phyloP scores from a whole-genome alignment of 1,140 invertebrate species.

The Plectrocnemia conspersa region DNA sequence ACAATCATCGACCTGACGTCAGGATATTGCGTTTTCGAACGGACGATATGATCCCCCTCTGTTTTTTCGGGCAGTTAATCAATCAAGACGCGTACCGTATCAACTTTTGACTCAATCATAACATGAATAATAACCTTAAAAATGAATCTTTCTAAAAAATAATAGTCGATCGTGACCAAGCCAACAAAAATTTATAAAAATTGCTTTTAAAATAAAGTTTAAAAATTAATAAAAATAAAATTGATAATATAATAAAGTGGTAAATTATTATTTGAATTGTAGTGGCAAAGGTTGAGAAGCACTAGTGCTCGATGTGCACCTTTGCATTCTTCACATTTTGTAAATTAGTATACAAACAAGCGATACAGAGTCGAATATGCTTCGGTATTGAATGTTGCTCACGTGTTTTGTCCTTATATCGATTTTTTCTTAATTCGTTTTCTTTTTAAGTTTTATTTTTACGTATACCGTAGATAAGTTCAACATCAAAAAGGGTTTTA shows the following conservation, averaged over 20 bases:
- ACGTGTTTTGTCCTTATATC: not conserved
- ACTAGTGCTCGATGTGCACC: constrained; percentile 4
- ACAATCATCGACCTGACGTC: constrained; percentile 7
- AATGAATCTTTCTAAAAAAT: not conserved
- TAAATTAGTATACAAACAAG: constrained; percentile 32
- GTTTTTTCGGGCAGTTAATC: no score
- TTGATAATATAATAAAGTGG: no score
- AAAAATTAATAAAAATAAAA: no score
- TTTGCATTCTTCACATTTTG: constrained; percentile 33
- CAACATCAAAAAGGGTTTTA: constrained; percentile 27
- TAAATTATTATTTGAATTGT: not conserved
- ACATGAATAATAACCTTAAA: no score
- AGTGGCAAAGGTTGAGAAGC: constrained; percentile 7
- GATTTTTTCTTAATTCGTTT: constrained; percentile 15
- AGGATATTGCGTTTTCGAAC: no score
- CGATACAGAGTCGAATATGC: constrained; percentile 11
- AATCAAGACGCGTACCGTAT: constrained; percentile 2
- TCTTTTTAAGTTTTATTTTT: constrained; percentile 24
- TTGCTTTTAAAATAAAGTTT: no score
- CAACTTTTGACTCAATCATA: constrained; percentile 7
- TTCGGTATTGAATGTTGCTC: constrained; percentile 3
- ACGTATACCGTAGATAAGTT: no score
- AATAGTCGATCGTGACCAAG: no score
- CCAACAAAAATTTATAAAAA: no score
- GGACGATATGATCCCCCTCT: no score